Evolutionary conservation across 2,888 invertebrate genomes (phyloP).

Genomic region (Hetaerina titia): DNA sequence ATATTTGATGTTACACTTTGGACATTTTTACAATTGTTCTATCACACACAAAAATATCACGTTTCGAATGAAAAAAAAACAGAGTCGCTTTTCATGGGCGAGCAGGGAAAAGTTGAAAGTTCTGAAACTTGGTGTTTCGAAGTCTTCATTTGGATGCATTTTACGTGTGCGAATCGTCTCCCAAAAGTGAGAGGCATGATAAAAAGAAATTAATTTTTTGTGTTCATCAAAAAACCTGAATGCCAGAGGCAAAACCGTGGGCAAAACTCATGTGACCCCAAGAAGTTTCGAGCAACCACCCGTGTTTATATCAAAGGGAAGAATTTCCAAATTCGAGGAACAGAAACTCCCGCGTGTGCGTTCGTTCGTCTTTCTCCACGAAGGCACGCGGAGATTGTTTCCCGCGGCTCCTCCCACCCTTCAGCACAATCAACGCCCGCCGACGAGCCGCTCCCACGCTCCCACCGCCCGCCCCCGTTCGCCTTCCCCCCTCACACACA

Average conservation of each 20-base stretch:
- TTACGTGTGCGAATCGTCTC: not conserved
- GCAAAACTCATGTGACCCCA: not conserved
- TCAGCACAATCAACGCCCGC: not conserved
- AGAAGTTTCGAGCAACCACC: not conserved
- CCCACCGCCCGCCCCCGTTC: not conserved
- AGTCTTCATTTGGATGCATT: not conserved
- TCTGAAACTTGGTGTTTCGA: not conserved
- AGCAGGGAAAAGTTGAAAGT: not conserved
- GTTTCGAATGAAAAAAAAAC: not conserved
- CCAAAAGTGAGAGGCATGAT: not conserved
- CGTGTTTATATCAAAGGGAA: not conserved
- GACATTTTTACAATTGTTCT: too few relatives aligned
- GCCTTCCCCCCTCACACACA: not conserved
- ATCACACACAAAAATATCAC: too few relatives aligned
- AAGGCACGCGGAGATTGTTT: not conserved
- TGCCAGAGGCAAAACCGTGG: not conserved
- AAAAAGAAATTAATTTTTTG: not conserved
- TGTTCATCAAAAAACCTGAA: not conserved
- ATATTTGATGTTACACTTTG: too few relatives aligned
- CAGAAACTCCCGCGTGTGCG: not conserved
- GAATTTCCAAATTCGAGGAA: slow-evolving; percentile 4
- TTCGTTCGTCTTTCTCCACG: not conserved
- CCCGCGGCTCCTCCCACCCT: not conserved
- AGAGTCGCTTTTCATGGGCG: not conserved
- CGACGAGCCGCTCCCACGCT: not conserved